Conservation (phyloP, 2,888 invertebrate genomes). For the Sarcophaga variegata region DNA sequence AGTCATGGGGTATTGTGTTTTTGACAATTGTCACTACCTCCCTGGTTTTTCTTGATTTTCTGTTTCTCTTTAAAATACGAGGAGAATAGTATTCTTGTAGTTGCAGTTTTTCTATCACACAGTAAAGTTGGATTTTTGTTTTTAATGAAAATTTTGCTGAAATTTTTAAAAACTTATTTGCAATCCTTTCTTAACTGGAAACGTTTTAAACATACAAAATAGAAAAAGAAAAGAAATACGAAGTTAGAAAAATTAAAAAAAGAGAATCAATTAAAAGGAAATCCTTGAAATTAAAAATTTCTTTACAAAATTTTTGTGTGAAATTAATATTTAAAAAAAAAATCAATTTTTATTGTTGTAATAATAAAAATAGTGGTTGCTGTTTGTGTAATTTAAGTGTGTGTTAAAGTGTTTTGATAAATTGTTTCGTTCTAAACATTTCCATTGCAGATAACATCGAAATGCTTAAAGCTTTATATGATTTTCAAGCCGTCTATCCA, state of each 20-base stretch:
- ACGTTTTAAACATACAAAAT: not conserved
- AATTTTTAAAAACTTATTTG: constrained; percentile 26
- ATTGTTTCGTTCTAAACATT: constrained; percentile 12
- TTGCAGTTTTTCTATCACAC: constrained; percentile 68
- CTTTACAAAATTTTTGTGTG: not conserved
- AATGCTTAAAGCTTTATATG: constrained; percentile 92
- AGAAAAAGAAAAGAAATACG: not conserved
- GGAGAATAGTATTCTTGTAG: constrained; percentile 50
- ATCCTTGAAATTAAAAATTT: constrained; percentile 50
- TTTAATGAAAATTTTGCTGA: not conserved
- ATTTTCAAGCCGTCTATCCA: constrained; percentile 91
- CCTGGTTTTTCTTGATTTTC: constrained; percentile 50
- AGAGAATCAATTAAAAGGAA: not conserved
- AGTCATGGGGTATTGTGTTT: constrained; percentile 50
- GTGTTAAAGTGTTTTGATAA: constrained; percentile 27
- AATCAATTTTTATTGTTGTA: not conserved
- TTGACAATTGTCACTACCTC: constrained; percentile 68
- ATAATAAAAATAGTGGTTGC: not conserved
- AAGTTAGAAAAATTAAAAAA: not conserved
- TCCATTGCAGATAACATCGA: constrained; percentile 86
- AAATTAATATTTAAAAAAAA: not conserved
- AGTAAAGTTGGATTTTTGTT: constrained; percentile 57
- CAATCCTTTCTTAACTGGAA: constrained; percentile 1
- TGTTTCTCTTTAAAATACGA: constrained; percentile 35
- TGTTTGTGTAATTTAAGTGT: not conserved